A percentile compares a stretch with the other conserved stretches of the same genome.
phyloP scores from a whole-genome alignment of 2,113 vertebrate species.

The Notiomystis cincta region DNA sequence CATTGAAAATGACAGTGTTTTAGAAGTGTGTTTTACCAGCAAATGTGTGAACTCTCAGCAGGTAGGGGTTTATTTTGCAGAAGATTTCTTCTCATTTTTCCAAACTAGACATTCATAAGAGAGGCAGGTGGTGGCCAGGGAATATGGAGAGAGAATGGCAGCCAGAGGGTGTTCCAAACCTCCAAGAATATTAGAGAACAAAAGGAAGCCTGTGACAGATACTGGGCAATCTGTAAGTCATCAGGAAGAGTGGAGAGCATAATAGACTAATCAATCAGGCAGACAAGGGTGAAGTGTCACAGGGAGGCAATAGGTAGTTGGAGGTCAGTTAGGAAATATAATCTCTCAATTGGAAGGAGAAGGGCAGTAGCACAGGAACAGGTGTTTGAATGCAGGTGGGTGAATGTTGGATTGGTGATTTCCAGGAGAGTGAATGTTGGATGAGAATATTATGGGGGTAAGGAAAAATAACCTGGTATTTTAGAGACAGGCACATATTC shows the following conservation, averaged over 20 bases:
- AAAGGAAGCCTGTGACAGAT: conserved; percentile 1
- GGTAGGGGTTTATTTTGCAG: not conserved
- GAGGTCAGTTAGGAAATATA: conserved; percentile 49
- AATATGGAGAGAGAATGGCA: not conserved
- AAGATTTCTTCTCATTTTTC: not conserved
- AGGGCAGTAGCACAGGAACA: not conserved
- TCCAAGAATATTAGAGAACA: not conserved
- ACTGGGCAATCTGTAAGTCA: conserved; percentile 6
- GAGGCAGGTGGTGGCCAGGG: not conserved
- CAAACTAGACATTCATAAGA: not conserved
- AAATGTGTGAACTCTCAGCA: not conserved
- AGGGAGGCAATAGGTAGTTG: not conserved
- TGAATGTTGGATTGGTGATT: not conserved
- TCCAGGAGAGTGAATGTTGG: not conserved
- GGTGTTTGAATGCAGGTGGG: not conserved
- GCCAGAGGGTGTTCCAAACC: not conserved
- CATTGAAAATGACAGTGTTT: not conserved
- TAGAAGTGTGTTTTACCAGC: not conserved
- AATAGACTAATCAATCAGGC: conserved; percentile 48
- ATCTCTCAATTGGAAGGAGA: conserved; percentile 4
- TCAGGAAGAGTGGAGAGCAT: not conserved
- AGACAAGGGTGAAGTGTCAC: conserved; percentile 42
- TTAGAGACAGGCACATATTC: not conserved
- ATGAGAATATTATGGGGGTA: not conserved
- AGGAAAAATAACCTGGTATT: conserved; percentile 24